These are phyloP conservation scores for Sternarchorhynchus goeldii DNA, from an alignment of 2,797 vertebrate species.

Conservation along the genomic window DNA sequence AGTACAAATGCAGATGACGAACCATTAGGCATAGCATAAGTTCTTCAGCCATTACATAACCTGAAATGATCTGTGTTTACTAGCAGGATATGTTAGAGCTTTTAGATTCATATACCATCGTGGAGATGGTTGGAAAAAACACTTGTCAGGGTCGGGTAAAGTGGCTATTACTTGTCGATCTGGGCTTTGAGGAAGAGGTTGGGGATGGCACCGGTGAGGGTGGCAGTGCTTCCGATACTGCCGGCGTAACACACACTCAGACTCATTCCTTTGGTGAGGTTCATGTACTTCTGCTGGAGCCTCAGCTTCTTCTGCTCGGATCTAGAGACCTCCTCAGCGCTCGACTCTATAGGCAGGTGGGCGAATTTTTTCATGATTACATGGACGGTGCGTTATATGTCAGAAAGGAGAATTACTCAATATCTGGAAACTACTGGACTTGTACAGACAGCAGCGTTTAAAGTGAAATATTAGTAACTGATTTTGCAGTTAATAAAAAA, in stretches of 20 bases:
- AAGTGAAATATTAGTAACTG: no score
- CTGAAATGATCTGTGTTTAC: no score
- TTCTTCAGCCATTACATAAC: no score
- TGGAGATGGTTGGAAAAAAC: not conserved
- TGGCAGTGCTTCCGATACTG: constrained; percentile 94
- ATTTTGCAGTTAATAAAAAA: no score
- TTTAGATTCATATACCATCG: not conserved
- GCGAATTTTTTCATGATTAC: not conserved
- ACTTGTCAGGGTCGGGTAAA: constrained; percentile 59
- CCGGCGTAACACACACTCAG: constrained; percentile 92
- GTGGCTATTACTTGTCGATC: constrained; percentile 83
- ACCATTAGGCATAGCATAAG: not conserved
- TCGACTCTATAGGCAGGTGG: constrained; percentile 48
- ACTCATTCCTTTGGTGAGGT: constrained; percentile 86
- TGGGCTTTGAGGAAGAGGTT: constrained; percentile 92
- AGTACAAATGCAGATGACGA: constrained; percentile 1
- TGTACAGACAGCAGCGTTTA: no score
- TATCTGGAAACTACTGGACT: no score
- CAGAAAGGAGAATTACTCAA: no score
- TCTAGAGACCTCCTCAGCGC: not conserved
- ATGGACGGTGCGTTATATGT: no score
- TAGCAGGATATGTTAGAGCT: no score
- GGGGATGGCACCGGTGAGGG: constrained; percentile 90
- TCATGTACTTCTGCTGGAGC: constrained; percentile 2
- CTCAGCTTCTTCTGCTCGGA: constrained; percentile 65